Evolutionary conservation across 2,888 invertebrate species (phyloP).

Genomic region (Arenicola marina): DNA sequence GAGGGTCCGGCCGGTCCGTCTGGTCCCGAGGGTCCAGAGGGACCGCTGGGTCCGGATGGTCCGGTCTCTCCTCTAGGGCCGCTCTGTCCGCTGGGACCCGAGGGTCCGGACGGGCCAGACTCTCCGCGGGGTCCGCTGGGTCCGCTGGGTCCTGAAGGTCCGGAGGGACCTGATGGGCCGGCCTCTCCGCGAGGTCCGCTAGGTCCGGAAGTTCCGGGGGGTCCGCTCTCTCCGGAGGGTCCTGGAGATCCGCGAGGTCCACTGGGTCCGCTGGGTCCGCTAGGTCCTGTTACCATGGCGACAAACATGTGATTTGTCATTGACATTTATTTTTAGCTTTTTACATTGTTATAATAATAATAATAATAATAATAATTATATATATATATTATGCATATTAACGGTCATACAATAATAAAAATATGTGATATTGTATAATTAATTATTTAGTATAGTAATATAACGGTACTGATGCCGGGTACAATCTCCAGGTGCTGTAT

Average conservation of each 20-base stretch:
- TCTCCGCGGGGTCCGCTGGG: constrained; percentile 19
- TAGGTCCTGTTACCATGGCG: too few species aligned
- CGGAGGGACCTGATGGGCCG: constrained; percentile 11
- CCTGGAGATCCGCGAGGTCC: constrained; percentile 14
- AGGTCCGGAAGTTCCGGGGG: constrained; percentile 3
- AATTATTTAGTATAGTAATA: too few species aligned
- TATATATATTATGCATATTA: too few species aligned
- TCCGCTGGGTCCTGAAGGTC: constrained; percentile 18
- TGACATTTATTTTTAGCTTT: too few species aligned
- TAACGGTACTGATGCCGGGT: too few species aligned
- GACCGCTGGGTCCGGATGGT: constrained; percentile 40
- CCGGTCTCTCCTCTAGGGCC: constrained; percentile 25
- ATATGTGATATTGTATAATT: too few species aligned
- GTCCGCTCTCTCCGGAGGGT: constrained; percentile 7
- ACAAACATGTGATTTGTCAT: too few species aligned
- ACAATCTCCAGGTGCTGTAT: too few species aligned
- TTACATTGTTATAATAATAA: too few species aligned
- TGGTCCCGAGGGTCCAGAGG: constrained; percentile 37
- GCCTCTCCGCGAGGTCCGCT: constrained; percentile 11
- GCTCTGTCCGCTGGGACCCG: background rate
- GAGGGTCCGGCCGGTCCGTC: background rate
- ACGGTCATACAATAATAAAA: too few species aligned
- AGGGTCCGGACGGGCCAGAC: constrained; percentile 9
- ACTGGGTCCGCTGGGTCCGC: constrained; percentile 20
- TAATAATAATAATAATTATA: too few species aligned